These are phyloP conservation scores for Geophilus truncorum DNA, from an alignment of 2,888 invertebrate genomes.

Conservation along the genomic window DNA sequence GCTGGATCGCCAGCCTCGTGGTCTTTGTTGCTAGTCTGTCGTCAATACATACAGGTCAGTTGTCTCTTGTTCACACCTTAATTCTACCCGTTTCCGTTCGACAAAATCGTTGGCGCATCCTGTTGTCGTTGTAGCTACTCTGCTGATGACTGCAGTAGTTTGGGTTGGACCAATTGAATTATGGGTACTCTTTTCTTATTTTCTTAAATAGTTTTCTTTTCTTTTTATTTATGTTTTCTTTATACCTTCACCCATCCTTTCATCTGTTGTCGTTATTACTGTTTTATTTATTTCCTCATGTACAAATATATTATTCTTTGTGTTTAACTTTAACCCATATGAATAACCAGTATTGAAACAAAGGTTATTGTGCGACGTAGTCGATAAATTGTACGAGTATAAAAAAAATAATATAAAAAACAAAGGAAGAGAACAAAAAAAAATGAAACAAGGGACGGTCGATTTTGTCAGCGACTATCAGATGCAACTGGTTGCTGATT, in stretches of 20 bases:
- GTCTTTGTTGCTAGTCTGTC: conserved; percentile 6
- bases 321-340: background rate
- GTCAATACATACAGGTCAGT: conserved; percentile 13
- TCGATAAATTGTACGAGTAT: background rate
- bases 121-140: conserved; percentile 14
- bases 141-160: conserved; percentile 21
- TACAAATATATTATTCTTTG: background rate
- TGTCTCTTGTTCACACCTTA: background rate
- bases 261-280: too few species aligned
- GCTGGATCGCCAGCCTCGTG: conserved; percentile 27
- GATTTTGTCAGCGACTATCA: conserved; percentile 13
- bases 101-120: conserved; percentile 13
- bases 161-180: conserved; percentile 17
- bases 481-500: conserved; percentile 27
- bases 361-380: background rate
- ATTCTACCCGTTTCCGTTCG: background rate
- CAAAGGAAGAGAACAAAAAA: background rate
- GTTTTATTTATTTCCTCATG: background rate
- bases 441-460: background rate
- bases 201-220: background rate
- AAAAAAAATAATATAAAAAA: background rate
- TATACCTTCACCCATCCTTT: too few species aligned
- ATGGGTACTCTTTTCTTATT: background rate
- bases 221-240: background rate
- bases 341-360: background rate